phyloP scores from a whole-genome alignment of 2,888 invertebrate species.

The Drosophila ustulata region DNA sequence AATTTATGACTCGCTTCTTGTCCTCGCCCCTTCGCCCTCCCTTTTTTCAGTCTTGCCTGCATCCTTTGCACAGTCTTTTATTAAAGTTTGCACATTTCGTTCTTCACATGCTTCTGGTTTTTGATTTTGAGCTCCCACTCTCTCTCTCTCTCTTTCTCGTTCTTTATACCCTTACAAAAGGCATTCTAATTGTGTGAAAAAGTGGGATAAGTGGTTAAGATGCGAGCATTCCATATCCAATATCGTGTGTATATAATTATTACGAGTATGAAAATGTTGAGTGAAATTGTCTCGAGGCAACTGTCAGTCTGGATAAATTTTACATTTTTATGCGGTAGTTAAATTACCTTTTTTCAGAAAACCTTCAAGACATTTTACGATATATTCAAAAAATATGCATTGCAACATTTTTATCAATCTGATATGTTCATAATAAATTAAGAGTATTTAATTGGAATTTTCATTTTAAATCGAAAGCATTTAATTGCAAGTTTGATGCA shows the following conservation, averaged over 20 bases:
- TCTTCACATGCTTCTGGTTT: constrained; percentile 56
- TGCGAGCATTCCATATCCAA: background rate
- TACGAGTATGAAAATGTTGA: background rate
- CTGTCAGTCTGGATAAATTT: background rate
- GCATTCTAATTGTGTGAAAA: constrained; percentile 6
- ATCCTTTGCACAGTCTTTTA: constrained; percentile 62
- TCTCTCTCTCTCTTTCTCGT: background rate
- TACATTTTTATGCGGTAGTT: too few species aligned
- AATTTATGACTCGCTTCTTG: constrained; percentile 62
- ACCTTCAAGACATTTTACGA: too few species aligned
- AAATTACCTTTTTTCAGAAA: too few species aligned
- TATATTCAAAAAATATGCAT: too few species aligned
- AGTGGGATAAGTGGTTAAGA: background rate
- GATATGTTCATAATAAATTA: too few species aligned
- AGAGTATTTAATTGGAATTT: too few species aligned
- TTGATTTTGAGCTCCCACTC: constrained; percentile 32
- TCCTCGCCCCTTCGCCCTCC: background rate
- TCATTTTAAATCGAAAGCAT: too few species aligned
- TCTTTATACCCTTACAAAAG: constrained; percentile 11
- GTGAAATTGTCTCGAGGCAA: background rate
- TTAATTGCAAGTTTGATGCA: too few species aligned
- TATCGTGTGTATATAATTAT: background rate
- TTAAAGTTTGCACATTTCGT: constrained; percentile 76
- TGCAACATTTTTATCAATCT: too few species aligned
- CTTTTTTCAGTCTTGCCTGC: background rate